Percentiles rank a stretch among this genome's conserved stretches.
These are phyloP conservation scores for Protomyctophum bolini DNA, from an alignment of 2,113 vertebrate genomes.

Conservation along the genomic window DNA sequence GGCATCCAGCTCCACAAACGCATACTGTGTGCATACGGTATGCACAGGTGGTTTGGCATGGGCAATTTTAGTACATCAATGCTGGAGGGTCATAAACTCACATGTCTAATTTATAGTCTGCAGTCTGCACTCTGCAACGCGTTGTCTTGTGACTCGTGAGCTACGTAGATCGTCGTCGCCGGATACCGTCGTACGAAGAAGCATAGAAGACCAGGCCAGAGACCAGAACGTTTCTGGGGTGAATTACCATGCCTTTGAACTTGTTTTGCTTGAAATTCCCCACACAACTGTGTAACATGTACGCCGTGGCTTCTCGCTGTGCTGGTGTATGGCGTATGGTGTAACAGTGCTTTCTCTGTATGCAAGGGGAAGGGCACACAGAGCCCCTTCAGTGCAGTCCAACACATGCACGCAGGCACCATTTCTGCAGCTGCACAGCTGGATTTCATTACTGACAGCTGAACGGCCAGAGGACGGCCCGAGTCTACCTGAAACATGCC, in stretches of 20 bases:
- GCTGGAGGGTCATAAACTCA: slow-evolving; percentile 39
- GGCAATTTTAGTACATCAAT: background rate
- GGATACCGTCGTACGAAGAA: too few species aligned
- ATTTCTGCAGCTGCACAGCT: slow-evolving; percentile 62
- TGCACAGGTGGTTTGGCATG: background rate
- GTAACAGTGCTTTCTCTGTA: slow-evolving; percentile 75
- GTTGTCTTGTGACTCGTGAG: too few species aligned
- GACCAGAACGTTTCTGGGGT: background rate
- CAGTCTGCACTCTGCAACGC: too few species aligned
- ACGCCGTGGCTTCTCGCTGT: slow-evolving; percentile 36
- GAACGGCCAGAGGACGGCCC: slow-evolving; percentile 46
- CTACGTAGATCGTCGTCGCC: too few species aligned
- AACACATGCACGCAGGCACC: slow-evolving; percentile 3
- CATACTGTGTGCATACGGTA: slow-evolving; percentile 27
- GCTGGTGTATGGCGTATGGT: slow-evolving; percentile 24
- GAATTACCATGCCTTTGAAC: slow-evolving; percentile 64
- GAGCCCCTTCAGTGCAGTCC: slow-evolving; percentile 44
- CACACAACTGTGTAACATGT: slow-evolving; percentile 62
- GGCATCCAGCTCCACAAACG: slow-evolving; percentile 34
- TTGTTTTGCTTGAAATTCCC: slow-evolving; percentile 76
- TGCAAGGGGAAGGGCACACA: slow-evolving; percentile 22
- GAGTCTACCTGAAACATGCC: slow-evolving; percentile 53
- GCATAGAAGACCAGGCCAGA: too few species aligned
- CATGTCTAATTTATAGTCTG: slow-evolving; percentile 25
- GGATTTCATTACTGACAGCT: slow-evolving; percentile 73